A percentile compares a stretch with the other conserved stretches of the same genome.
Evolutionary conservation across 2,888 invertebrate genomes (phyloP).

Genomic region (Allolobophora icterica): DNA sequence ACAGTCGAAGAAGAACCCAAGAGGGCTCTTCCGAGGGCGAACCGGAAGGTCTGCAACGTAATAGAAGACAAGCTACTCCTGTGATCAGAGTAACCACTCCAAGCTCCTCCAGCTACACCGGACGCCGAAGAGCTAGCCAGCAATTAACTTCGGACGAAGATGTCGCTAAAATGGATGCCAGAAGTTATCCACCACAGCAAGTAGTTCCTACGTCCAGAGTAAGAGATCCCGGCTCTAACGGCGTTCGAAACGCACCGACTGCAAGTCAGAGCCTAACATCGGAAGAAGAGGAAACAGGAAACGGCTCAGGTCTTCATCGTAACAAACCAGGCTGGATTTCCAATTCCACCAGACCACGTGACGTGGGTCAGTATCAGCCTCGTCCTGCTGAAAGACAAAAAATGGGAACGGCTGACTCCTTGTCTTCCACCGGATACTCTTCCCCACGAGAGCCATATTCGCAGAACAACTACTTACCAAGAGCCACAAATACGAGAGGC

Average conservation of each 20-base stretch:
- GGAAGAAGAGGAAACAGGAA: background rate
- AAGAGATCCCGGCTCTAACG: background rate
- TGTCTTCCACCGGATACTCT: background rate
- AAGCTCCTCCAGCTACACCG: background rate
- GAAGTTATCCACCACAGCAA: background rate
- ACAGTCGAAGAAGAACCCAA: background rate
- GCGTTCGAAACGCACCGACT: background rate
- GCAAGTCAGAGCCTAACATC: background rate
- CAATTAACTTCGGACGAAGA: background rate
- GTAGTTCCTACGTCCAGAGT: background rate
- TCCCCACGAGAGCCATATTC: background rate
- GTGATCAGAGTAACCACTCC: conserved; percentile 8
- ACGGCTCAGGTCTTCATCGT: background rate
- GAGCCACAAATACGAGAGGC: background rate
- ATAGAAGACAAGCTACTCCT: background rate
- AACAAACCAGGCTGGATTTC: background rate
- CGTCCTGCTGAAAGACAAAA: background rate
- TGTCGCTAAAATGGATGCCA: background rate
- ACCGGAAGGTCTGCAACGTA: background rate
- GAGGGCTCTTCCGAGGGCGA: background rate
- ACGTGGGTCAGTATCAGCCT: background rate
- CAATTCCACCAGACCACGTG: background rate
- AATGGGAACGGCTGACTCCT: background rate
- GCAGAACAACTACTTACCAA: background rate
- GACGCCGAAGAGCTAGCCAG: background rate